A percentile compares a stretch with the other conserved stretches of the same genome.
Conservation (phyloP, 1,140 invertebrate genomes). For the Microvelia longipes region DNA sequence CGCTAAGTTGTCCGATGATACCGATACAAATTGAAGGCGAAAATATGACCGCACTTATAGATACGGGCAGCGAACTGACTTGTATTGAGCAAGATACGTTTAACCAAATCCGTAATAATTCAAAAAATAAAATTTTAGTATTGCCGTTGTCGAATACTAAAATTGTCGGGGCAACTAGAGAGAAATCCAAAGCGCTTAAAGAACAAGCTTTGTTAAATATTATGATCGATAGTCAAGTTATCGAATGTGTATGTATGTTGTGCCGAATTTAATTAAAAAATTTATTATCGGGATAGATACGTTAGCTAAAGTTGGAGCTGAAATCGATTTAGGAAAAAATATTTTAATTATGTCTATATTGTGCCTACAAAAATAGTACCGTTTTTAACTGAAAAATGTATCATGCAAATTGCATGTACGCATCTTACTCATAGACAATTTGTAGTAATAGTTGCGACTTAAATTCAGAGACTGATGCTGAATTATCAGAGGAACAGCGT, state of each 20-base stretch:
- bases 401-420: not conserved
- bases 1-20: not conserved
- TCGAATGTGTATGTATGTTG: not conserved
- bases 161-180: not conserved
- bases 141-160: not conserved
- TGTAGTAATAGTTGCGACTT: too few species aligned
- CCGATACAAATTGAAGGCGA: not conserved
- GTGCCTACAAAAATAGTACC: too few species aligned
- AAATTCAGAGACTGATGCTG: too few species aligned
- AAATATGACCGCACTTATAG: not conserved
- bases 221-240: not conserved
- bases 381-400: not conserved
- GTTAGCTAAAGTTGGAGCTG: not conserved
- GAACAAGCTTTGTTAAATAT: not conserved
- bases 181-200: not conserved
- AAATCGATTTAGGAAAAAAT: not conserved
- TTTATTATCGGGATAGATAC: not conserved
- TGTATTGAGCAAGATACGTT: not conserved
- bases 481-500: too few species aligned
- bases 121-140: not conserved
- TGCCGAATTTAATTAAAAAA: not conserved
- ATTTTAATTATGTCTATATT: not conserved
- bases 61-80: not conserved
- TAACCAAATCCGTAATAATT: too few species aligned
- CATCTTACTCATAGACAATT: too few species aligned